These are phyloP conservation scores for Pelodytes ibericus DNA, from an alignment of 2,797 vertebrate genomes.

Conservation along the genomic window DNA sequence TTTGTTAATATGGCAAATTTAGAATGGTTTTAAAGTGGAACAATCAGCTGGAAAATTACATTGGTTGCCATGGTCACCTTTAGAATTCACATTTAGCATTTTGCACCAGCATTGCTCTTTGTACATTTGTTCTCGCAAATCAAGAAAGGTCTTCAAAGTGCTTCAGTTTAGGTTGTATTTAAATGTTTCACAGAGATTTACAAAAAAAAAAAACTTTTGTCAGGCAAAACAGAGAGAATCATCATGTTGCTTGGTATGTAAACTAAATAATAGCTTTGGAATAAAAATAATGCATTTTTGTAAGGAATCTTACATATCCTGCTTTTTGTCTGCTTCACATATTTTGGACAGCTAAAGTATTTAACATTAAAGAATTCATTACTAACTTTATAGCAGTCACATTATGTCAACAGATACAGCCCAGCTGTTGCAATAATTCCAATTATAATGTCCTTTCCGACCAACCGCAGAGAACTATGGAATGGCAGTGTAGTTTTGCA, in stretches of 20 bases:
- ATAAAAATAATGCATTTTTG: conserved; percentile 25
- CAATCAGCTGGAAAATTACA: too few species aligned
- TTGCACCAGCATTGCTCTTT: too few species aligned
- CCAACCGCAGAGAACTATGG: conserved; percentile 34
- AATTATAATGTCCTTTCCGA: conserved; percentile 38
- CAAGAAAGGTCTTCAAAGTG: neutral
- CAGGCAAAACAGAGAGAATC: conserved; percentile 23
- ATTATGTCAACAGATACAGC: conserved; percentile 58
- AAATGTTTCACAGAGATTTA: conserved; percentile 27
- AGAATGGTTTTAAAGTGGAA: too few species aligned
- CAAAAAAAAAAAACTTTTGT: conserved; percentile 30
- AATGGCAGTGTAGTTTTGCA: conserved; percentile 8
- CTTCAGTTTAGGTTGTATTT: conserved; percentile 4
- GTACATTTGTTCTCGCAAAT: too few species aligned
- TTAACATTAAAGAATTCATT: conserved; percentile 62
- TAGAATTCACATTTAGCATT: too few species aligned
- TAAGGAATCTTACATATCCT: conserved; percentile 36
- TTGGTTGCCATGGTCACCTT: too few species aligned
- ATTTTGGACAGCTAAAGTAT: conserved; percentile 57
- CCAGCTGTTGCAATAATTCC: conserved; percentile 46
- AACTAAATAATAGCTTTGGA: conserved; percentile 30
- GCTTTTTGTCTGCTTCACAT: conserved; percentile 46
- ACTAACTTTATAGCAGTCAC: conserved; percentile 58
- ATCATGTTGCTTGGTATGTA: conserved; percentile 19
- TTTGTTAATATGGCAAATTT: too few species aligned